phyloP scores from a whole-genome alignment of 2,888 invertebrate genomes.

The Polymixis flavicincta region DNA sequence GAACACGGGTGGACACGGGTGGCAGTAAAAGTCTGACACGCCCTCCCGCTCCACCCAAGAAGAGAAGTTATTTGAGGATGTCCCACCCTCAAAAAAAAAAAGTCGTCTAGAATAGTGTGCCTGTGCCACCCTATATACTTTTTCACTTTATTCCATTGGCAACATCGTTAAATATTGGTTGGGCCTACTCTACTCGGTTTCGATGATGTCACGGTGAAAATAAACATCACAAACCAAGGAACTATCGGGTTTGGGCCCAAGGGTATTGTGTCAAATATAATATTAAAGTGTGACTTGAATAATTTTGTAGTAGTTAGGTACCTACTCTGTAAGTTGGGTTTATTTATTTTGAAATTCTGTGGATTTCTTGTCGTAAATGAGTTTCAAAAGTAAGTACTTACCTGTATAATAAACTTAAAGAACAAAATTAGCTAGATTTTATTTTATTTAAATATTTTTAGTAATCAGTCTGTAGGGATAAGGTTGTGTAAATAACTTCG shows the following conservation, averaged over 20 bases:
- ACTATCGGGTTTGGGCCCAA: not conserved
- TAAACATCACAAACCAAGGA: not conserved
- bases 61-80: no score
- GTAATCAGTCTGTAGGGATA: no score
- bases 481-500: no score
- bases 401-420: not conserved
- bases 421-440: not conserved
- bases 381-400: not conserved
- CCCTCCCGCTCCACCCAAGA: no score
- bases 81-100: no score
- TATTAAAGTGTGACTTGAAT: constrained; percentile 48
- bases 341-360: not conserved
- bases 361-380: not conserved
- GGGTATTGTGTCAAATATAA: constrained; percentile 27
- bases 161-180: not conserved
- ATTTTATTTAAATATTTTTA: not conserved
- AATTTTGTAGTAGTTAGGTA: constrained; percentile 7
- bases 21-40: no score
- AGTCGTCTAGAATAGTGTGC: no score
- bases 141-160: not conserved
- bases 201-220: not conserved
- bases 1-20: no score
- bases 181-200: not conserved
- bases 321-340: not conserved
- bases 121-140: no score